Evolutionary conservation across 2,888 invertebrate species (phyloP), one percentile per base, ranked within the genome.

Genomic region (Zele albiditarsus): DNA sequence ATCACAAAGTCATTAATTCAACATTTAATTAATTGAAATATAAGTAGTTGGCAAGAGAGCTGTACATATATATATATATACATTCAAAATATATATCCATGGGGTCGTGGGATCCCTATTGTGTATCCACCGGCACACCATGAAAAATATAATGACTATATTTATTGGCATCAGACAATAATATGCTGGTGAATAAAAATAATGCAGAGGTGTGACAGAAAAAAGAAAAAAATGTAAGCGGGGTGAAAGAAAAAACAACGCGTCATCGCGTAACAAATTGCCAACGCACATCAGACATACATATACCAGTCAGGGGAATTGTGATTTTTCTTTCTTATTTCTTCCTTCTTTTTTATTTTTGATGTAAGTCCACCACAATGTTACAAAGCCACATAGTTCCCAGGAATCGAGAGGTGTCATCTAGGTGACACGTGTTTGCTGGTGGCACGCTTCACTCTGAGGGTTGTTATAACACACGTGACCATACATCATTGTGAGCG

Each of bases 401-500:
- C 80, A 81, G 79, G 79, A 76, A 78, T 79, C 74, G 79, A 77
- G 78, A 79, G 81, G 80, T 79, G 80, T 79, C 78, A 81, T 77
- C 76, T 73, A 68, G 69, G 42, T 65, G 78, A 79, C 81, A 80
- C 80, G 81, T 80, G 79, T 79, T 78, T 74, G 74, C 74, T 77
- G 75, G 74, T 78, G 78, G 77, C 80, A 81, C 81, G 78, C 78
- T 42, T 73, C 62, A 70, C 67, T 77, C 79, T 74, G 73, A 63
- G 71, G 76, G 77, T 81, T 80, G 78, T 81, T 81, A 80, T 53
- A 53, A 53, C 53, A 79, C 83, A 83, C 83, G 83, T 82, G 83
- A 82, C 83, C 81, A 53, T 53, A 75, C 80, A 80, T 80, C 81
- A 82, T 82, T 82, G 83, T 80, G 77, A 76, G 78, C 80, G 53